Base-by-base conservation (phyloP, 2,888 invertebrate species). In the Noctuana brunneofusca region DNA sequence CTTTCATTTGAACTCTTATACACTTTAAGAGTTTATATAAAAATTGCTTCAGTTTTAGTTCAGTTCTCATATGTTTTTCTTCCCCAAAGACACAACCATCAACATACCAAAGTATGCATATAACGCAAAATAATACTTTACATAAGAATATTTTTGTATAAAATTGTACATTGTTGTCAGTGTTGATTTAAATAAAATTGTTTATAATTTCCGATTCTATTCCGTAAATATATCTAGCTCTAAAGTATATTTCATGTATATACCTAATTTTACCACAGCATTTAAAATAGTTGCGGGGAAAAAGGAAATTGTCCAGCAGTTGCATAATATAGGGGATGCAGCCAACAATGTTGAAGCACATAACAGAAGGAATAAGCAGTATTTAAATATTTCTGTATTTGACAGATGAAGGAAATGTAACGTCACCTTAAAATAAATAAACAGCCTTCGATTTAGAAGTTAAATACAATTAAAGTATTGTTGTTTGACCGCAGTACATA, bases 351-450 rank as follows among this genome's bases (percentile, higher is more conserved):
- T 38, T 38, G 14, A 38, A 38, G 38, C 38, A 38, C 38, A 38
- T 38, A 38, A 38, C 38, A 38, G n/a, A 6, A 38, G 38, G 38
- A 14, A 38, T 14, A 38, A 38, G 38, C 38, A 38, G 38, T 38
- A 3, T 38, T 38, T 35, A n/a, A 35, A 35, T n/a, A 35, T 35
- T n/a, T 35, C n/a, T 35, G n/a, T 35, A n/a, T n/a, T 35, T 35
- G 35, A 35, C 38, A 38, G 38, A 2, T 14, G 16, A 27, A 27
- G 27, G 5, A 27, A 27, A 27, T 27, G 5, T 1, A 27, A 27
- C 5, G 27, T 27, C 27, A 27, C n/a, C n/a, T n/a, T n/a, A n/a
- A n/a, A n/a, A n/a, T n/a, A n/a, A n/a, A n/a, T n/a, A n/a, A n/a
- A n/a, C n/a, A n/a, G n/a, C n/a, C n/a, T n/a, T n/a, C n/a, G n/a